Conservation (phyloP, 2,113 vertebrate genomes). For the Cyanistes caeruleus region DNA sequence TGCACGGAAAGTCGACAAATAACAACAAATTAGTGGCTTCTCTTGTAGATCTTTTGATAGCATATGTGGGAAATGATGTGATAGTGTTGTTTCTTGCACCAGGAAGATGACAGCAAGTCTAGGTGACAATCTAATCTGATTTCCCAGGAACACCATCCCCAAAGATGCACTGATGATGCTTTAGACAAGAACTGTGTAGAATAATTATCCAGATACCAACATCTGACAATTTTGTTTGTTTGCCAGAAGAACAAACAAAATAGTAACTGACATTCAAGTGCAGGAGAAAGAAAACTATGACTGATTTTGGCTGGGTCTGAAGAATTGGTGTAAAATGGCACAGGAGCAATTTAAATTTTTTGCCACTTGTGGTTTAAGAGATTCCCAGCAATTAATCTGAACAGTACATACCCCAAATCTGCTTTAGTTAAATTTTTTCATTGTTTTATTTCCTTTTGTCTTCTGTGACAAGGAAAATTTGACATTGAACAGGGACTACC, state of each 20-base stretch:
- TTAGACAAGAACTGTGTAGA: not conserved
- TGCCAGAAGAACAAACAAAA: not conserved
- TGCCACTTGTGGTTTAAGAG: not conserved
- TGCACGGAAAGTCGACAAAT: not conserved
- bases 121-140: not conserved
- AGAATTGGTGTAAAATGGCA: not conserved
- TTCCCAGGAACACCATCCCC: not conserved
- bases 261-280: not conserved
- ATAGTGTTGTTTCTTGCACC: not conserved
- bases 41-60: slow-evolving; percentile 10
- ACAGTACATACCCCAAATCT: not conserved
- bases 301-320: not conserved
- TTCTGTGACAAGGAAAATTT: not conserved
- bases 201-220: not conserved
- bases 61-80: not conserved
- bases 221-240: not conserved
- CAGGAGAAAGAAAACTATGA: not conserved
- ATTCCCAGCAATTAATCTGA: not conserved
- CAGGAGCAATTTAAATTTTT: not conserved
- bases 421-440: not conserved
- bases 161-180: not conserved
- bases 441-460: not conserved
- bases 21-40: not conserved
- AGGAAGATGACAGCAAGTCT: not conserved
- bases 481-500: not conserved